Conservation (phyloP, 2,113 vertebrate genomes). For the Scopus umbretta region DNA sequence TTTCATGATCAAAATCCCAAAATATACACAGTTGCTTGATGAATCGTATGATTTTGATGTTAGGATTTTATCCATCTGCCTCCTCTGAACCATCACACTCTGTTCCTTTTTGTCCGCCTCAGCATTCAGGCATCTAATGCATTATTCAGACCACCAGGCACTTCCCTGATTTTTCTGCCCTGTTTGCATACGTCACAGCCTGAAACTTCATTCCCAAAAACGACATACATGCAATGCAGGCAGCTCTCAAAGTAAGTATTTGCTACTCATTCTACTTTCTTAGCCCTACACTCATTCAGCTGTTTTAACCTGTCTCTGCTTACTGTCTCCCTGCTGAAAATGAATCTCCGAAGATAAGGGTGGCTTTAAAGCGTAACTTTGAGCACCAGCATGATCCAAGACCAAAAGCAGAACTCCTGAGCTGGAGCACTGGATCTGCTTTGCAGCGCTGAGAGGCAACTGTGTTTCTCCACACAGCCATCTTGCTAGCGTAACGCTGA, state of each 20-base stretch:
- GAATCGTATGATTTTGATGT: not conserved
- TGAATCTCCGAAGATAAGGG: not conserved
- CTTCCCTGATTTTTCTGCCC: not conserved
- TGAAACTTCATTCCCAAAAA: not conserved
- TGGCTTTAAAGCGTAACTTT: not conserved
- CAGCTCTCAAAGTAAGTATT: not conserved
- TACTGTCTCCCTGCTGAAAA: not conserved
- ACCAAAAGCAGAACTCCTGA: not conserved
- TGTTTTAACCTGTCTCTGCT: not conserved
- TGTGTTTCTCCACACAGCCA: not conserved
- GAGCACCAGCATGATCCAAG: not conserved
- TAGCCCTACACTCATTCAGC: not conserved
- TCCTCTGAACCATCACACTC: not conserved
- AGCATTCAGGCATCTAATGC: not conserved
- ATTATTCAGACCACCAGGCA: constrained; percentile 8
- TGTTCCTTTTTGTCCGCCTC: not conserved
- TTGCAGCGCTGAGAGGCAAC: not conserved
- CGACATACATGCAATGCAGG: not conserved
- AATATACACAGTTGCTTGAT: not conserved
- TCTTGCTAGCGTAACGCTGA: not conserved
- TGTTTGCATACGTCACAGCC: not conserved
- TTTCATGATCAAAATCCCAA: not conserved
- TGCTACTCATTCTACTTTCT: not conserved
- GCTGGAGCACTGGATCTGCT: not conserved
- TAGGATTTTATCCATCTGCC: not conserved